Conservation (phyloP, 2,113 vertebrate genomes). For the Speoplatyrhinus poulsoni region DNA sequence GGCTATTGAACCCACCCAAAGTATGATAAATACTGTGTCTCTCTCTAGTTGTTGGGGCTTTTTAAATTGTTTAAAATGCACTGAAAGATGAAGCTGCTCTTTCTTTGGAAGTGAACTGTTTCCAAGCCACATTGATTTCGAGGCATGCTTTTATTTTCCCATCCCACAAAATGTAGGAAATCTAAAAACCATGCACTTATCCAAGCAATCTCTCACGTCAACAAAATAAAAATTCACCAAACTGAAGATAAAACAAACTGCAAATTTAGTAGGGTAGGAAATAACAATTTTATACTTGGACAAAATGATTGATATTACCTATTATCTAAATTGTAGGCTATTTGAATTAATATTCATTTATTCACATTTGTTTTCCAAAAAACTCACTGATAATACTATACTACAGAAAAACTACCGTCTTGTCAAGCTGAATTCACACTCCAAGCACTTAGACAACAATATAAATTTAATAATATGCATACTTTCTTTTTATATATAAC, state of each 20-base stretch:
- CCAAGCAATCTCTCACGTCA: conserved; percentile 27
- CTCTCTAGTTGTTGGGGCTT: background rate
- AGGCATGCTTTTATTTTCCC: conserved; percentile 31
- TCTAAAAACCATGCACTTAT: conserved; percentile 20
- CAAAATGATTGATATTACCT: background rate
- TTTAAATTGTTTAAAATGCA: background rate
- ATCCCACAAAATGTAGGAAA: conserved; percentile 34
- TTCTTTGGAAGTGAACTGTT: conserved; percentile 21
- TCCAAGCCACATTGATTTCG: conserved; percentile 51
- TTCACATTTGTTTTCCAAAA: background rate
- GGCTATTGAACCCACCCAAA: conserved; percentile 14
- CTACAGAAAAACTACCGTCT: no score
- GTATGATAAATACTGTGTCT: conserved; percentile 28
- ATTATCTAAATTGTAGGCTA: background rate
- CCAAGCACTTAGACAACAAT: no score
- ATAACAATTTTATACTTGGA: conserved; percentile 18
- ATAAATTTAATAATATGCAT: no score
- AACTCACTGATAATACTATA: no score
- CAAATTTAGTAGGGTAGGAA: background rate
- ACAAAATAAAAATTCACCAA: background rate
- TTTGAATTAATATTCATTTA: background rate
- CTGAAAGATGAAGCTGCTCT: conserved; percentile 38
- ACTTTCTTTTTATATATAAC: no score
- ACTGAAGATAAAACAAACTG: no score
- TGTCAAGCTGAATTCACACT: no score